Base-by-base conservation (phyloP, 1,140 invertebrate species). In the Platyscapa corneri region DNA sequence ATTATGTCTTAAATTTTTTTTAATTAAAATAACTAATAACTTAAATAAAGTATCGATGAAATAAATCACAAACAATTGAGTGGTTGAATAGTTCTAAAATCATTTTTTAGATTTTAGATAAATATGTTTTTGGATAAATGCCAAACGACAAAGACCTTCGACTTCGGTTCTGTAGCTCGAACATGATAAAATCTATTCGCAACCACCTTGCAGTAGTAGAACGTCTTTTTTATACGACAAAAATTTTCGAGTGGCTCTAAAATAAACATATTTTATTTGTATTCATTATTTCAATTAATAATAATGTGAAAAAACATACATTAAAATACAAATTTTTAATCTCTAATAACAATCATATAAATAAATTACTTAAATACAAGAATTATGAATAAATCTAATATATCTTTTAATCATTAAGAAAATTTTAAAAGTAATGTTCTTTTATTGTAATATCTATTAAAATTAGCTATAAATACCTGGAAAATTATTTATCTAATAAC, bases 111-210 rank as follows among this genome's bases (percentile, higher is more conserved):
- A 64, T 34, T 77, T 56, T 37, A 82, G 80, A 74, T 78, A 49
- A 53, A 76, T 30, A 64, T 27, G 32, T 12, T 27, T 81, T 81
- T 81, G 79, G 79, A 72, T 10, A 53, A 46, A 70, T 27, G 80
- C 80, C 80, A 82, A 37, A 74, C 42, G 3, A 6, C 3, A n/a
- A 12, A 60, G 67, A 82, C 80, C 80, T 82, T 82, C 80, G 80
- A n/a, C 80, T 7, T 32, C 23, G 7, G n/a, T n/a, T 16, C 10
- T 39, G 32, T 30, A 27, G 53, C 39, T 20, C 34, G 20, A 16
- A 82, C 42, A 67, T 39, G 23, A 46, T 82, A 72, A 74, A 82
- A 82, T 74, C 80, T 74, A 82, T 82, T 82, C 65, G 32, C 80
- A 82, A 82, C 80, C 80, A 82, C 80, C 67, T 82, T 82, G 67